These are phyloP conservation scores for Leptocoma aspasia DNA, from an alignment of 2,113 vertebrate genomes.

Conservation along the genomic window DNA sequence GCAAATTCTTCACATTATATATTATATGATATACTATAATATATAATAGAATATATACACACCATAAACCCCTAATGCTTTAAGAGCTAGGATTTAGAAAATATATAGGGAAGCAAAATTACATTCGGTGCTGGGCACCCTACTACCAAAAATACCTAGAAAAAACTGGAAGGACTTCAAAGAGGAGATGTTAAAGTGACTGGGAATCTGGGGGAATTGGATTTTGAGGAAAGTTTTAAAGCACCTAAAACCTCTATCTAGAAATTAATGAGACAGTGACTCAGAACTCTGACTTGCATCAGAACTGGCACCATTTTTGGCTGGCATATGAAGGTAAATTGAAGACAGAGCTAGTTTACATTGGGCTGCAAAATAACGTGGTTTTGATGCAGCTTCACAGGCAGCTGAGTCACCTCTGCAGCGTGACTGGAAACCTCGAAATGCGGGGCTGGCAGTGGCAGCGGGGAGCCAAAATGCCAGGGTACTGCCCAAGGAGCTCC, in stretches of 20 bases:
- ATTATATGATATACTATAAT: not conserved
- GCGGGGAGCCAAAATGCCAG: fast-evolving
- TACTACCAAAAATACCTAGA: not conserved
- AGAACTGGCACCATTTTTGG: not conserved
- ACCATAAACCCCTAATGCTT: slow-evolving; percentile 27
- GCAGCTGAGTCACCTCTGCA: not conserved
- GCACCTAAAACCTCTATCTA: not conserved
- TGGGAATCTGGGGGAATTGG: not conserved
- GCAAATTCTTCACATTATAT: slow-evolving; percentile 10
- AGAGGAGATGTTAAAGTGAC: not conserved
- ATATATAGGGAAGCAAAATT: not conserved
- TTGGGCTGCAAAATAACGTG: not conserved
- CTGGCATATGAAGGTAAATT: not conserved
- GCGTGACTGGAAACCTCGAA: fast-evolving
- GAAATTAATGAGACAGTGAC: not conserved
- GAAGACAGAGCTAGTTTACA: not conserved
- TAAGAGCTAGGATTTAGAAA: slow-evolving; percentile 31
- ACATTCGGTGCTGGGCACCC: not conserved
- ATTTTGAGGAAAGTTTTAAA: not conserved
- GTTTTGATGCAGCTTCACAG: not conserved
- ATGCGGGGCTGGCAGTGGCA: not conserved
- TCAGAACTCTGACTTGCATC: not conserved
- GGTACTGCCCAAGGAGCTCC: fast-evolving
- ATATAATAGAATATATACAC: not conserved
- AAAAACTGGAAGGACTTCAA: slow-evolving; percentile 28